Percentiles rank a stretch among this genome's conserved stretches.
phyloP scores from a whole-genome alignment of 2,888 invertebrate genomes.

The Candidula unifasciata region DNA sequence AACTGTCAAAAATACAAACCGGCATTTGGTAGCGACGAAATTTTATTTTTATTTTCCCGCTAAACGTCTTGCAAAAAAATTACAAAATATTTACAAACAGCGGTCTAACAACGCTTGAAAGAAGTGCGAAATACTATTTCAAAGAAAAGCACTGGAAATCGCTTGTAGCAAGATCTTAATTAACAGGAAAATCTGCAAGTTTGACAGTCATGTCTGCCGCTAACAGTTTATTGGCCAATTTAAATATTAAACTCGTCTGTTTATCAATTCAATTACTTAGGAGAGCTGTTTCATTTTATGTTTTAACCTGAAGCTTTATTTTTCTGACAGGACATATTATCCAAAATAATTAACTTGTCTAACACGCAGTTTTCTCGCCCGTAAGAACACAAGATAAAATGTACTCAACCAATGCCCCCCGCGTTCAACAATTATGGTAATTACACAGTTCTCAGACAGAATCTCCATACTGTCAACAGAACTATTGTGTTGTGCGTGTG shows the following conservation, averaged over 20 bases:
- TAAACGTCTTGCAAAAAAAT: too few relatives aligned
- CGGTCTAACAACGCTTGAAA: too few relatives aligned
- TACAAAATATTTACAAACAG: too few relatives aligned
- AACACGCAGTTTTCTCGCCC: background rate
- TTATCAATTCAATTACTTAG: background rate
- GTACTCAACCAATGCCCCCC: too few relatives aligned
- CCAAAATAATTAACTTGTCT: background rate
- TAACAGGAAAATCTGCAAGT: background rate
- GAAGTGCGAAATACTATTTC: background rate
- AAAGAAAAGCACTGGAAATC: background rate
- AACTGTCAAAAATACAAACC: background rate
- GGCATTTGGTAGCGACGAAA: too few relatives aligned
- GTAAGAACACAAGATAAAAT: background rate
- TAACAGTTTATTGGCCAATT: conserved; percentile 24
- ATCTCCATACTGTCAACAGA: too few relatives aligned
- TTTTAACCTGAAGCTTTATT: background rate
- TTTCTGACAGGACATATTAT: background rate
- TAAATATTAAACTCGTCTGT: conserved; percentile 1
- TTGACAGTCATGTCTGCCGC: background rate
- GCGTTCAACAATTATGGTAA: too few relatives aligned
- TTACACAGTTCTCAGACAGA: too few relatives aligned
- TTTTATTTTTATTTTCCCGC: too few relatives aligned
- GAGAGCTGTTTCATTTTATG: background rate
- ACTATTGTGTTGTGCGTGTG: too few relatives aligned
- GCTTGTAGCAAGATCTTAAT: background rate